These are phyloP conservation scores for Melanophora roralis DNA, from an alignment of 2,888 invertebrate species.

Conservation along the genomic window DNA sequence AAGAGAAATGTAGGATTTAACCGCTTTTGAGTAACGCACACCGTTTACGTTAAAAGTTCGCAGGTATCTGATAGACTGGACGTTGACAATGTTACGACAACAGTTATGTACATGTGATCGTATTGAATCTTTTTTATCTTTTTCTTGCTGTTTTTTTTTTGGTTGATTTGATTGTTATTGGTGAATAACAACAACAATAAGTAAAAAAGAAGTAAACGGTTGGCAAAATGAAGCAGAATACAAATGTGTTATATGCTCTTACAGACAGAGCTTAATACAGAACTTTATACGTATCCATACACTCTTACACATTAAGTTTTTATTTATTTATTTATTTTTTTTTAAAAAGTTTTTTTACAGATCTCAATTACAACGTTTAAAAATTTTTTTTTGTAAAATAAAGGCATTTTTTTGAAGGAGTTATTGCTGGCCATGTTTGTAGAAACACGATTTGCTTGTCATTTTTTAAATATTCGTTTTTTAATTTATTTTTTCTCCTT, in stretches of 20 bases:
- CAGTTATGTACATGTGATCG: constrained; percentile 57
- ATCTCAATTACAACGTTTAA: constrained; percentile 37
- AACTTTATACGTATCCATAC: too few species aligned
- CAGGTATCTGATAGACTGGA: constrained; percentile 59
- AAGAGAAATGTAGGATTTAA: constrained; percentile 20
- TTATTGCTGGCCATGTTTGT: not conserved
- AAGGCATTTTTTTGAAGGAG: constrained; percentile 2
- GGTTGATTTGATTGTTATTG: constrained; percentile 37
- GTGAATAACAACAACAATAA: not conserved
- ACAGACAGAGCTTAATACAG: not conserved
- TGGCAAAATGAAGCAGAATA: constrained; percentile 48
- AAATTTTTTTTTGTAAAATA: not conserved
- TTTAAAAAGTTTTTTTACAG: constrained; percentile 3
- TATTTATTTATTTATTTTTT: not conserved
- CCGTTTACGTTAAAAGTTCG: constrained; percentile 59
- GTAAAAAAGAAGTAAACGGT: constrained; percentile 25
- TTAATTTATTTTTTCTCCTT: constrained; percentile 27
- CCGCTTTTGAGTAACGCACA: constrained; percentile 46
- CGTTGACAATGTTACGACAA: constrained; percentile 59
- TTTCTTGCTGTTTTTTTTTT: constrained; percentile 8
- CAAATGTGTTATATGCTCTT: constrained; percentile 7
- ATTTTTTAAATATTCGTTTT: constrained; percentile 5
- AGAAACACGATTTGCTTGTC: not conserved
- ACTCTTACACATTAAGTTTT: constrained; percentile 22
- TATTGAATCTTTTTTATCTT: constrained; percentile 31